Evolutionary conservation across 2,113 vertebrate species (phyloP), one percentile per base, ranked within the genome.

Genomic region (Sylvilagus bachmani): DNA sequence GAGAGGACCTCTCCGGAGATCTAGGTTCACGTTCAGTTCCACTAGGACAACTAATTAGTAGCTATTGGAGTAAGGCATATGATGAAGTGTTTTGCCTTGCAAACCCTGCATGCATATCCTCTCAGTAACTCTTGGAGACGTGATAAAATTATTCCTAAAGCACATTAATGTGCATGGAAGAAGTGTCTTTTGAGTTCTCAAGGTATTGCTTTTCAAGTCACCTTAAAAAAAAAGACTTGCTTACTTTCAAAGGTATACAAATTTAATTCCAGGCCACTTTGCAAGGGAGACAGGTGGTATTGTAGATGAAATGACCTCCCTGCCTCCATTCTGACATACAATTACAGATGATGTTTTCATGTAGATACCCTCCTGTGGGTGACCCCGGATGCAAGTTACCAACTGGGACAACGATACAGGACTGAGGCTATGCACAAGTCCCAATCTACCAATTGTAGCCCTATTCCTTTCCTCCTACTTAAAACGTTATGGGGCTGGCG

Each of bases 131-230:
- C 66, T 80, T 36, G 29, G 53, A 49, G 11, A 81, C 24, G 19
- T 24, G 44, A 1, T 62, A 24, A 79, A 69, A 86, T 71, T 27
- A 49, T 49, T 73, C 64, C 51, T 51, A 38, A 83, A 74, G 29
- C 31, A 6, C 58, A 82, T 64, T 64, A 6, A 55, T 92, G 87
- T 85, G 19, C 31, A 55, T 27, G 9, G 44, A 51, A 62, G 17
- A 91, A 69, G 55, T 33, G 8, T 27, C 36, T 84, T 31, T 17
- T 49, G 79, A 31, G 21, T 93, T 89, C 73, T 86, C 38, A 74
- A 84, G 61, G 58, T 77, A 83, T 33, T 91, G 75, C 55, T n/a
- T 75, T 85, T 64, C 83, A 96, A 90, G 22, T 66, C 91, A 77
- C 84, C n/a, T 87, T 58, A 16, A 58, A 58, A 77, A 92, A 7